Evolutionary conservation across 2,797 vertebrate species (phyloP), one percentile per base, ranked within the genome.

Genomic region (Tiaroga cobitis): DNA sequence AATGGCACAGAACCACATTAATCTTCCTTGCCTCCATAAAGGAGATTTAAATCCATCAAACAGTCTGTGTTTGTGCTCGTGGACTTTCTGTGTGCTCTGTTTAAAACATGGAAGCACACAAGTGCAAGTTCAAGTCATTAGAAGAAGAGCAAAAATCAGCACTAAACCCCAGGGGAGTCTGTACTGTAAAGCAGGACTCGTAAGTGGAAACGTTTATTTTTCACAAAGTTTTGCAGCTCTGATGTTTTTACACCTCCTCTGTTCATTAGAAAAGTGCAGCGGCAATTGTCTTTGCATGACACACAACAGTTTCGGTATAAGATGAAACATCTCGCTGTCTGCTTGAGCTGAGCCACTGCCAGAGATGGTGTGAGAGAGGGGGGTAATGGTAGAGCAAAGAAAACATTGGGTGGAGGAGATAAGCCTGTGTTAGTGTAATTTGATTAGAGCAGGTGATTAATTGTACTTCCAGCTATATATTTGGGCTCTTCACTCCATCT

Each of bases 361-460:
- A 79, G 67, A 29, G 39, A 78, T 34, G 29, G 6, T 67, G 6
- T 67, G 75, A 79, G 51, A 46, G 29, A 77, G 49, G 43, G 51
- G 15, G 37, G 8, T 39, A 46, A 32, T n/a, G 29, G 56, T 65
- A 37, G 39, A 67, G 65, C 37, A n/a, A 51, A 79, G 67, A 79
- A 72, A 79, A 65, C 51, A 81, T 24, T 19, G 39, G 72, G 29
- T 75, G 51, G 41, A 59, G 80, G 63, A 41, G 61, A 80, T 70
- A 83, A 61, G 43, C 32, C 41, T 82, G 75, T 80, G 76, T 80
- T 82, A 69, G 80, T 79, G 81, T 86, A 87, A 86, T 87, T 78
- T 86, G 81, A 87, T 85, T 87, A 87, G 81, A 82, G 73, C 43
- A 85, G 77, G 49, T 84, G 81, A 89, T 87, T 87, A 89, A 84